Evolutionary conservation across 1,140 invertebrate species (phyloP).

Genomic region (Andrena cerasifolii): DNA sequence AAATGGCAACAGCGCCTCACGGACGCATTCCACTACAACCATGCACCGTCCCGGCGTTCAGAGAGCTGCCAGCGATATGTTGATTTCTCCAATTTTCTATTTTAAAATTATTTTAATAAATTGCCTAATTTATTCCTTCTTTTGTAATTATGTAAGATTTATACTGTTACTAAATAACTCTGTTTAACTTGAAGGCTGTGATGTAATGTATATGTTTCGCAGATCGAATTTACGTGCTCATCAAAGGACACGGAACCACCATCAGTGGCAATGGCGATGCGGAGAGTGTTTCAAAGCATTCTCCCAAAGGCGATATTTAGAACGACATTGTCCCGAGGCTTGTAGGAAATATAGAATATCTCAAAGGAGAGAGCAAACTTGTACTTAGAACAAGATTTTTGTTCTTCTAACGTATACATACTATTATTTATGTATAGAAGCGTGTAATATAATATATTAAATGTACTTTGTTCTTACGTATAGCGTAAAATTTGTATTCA

Average conservation of each 20-base stretch:
- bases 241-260: conserved; percentile 87
- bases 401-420: not conserved
- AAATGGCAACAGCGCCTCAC: too few species aligned
- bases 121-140: too few species aligned
- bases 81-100: too few species aligned
- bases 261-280: conserved; percentile 87
- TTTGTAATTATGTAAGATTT: too few species aligned
- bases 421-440: conserved; percentile 8
- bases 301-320: conserved; percentile 88
- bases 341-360: conserved; percentile 85
- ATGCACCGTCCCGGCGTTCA: too few species aligned
- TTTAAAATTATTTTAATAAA: too few species aligned
- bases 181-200: not conserved
- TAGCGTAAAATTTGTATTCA: conserved; percentile 6
- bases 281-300: conserved; percentile 87
- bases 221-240: conserved; percentile 88
- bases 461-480: conserved; percentile 17
- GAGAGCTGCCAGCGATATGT: too few species aligned
- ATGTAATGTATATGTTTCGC: conserved; percentile 23
- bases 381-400: conserved; percentile 33
- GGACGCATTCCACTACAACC: too few species aligned
- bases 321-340: conserved; percentile 87
- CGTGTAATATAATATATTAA: conserved; percentile 29
- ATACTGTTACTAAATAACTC: not conserved
- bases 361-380: conserved; percentile 71